Base-by-base conservation (phyloP, 2,797 vertebrate genomes). In the Paramormyrops hopkinsi region DNA sequence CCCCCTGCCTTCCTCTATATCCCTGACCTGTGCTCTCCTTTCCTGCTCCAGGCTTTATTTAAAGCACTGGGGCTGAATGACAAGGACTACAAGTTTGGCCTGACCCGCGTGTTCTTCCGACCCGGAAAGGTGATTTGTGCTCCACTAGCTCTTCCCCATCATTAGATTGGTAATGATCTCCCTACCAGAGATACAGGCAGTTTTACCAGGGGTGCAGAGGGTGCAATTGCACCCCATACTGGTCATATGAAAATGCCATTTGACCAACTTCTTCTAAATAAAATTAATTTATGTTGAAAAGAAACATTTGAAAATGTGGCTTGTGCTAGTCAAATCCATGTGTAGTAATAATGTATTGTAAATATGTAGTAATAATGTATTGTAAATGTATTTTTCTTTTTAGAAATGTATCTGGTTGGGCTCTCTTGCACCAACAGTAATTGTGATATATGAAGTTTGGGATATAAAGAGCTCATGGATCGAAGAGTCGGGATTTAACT, bases 101-200 rank as follows among this genome's bases (percentile, higher is more conserved):
- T 99, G 94, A 99, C 99, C 50, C 97, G 96, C 94, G 99, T 99
- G 86, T 99, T 99, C 95, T 99, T 99, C 91, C 97, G 99, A 69
- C 99, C 99, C 0, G 98, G 99, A 92, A 99, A 99, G 97, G 99
- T 99, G 96, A 95, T 25, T 54, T 25, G 3, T 84, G 19, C 41
- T 51, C 9, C 44, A 1, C 0, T 84, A 14, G 25, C 37, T 19
- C n/a, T 85, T 84, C 4, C 41, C 19, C 46, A 41, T 84, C 54
- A 7, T 48, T 48, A 8, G 25, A 46, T 82, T 37, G 33, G 6
- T 14, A 41, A 83, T 22, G 41, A 11, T 83, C 37, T 83, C 79
- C 69, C 4, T 41, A 41, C 4, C 37, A 41, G 33, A 29, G 25
- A 29, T 29, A 29, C 9, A 12, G 62, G 25, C 62, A 12, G 9